Evolutionary conservation across 2,113 vertebrate genomes (phyloP), one percentile per base, ranked within the genome.

Genomic region (Leptosomus discolor): DNA sequence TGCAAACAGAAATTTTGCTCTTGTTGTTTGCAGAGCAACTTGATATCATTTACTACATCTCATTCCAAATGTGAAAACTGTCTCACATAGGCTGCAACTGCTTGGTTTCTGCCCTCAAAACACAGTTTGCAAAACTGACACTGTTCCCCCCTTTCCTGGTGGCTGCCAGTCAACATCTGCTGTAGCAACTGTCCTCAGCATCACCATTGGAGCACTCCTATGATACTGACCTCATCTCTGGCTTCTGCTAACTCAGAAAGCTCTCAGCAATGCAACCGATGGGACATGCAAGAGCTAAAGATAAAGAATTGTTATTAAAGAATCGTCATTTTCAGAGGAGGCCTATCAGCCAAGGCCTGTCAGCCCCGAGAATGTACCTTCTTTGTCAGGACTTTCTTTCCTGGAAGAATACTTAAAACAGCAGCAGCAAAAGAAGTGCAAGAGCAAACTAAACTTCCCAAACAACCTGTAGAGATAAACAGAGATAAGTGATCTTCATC

Each of bases 111-210:
- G 43, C 64, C 23, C 14, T 70, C 27, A 81, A 86, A 65, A n/a
- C 8, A 30, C 24, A 45, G 32, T 76, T 54, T 75, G 64, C 56
- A 63, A 65, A 75, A 24, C 8, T 0, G 0, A 21, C 10, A 5
- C 57, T 18, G 11, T 36, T 53, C 6, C 11, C 1, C 1, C 19
- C 15, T 56, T 73, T 70, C 23, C 77, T 39, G 18, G 14, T 43
- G 24, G 77, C 36, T 58, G 51, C 37, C 51, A 20, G 71, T 57
- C 67, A 73, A 63, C 63, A 12, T 65, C 30, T 76, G 41, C 57
- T 80, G 71, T 43, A 77, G 65, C 34, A 54, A 12, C 39, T 0
- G 0, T 39, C 46, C 51, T 82, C 61, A 19, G 19, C 1, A 0
- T 83, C 46, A 26, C 56, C 56, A 21, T 22, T 0, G 0, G 43